Conservation (phyloP, 1,140 invertebrate genomes). For the Pemphigus obesinymphae region DNA sequence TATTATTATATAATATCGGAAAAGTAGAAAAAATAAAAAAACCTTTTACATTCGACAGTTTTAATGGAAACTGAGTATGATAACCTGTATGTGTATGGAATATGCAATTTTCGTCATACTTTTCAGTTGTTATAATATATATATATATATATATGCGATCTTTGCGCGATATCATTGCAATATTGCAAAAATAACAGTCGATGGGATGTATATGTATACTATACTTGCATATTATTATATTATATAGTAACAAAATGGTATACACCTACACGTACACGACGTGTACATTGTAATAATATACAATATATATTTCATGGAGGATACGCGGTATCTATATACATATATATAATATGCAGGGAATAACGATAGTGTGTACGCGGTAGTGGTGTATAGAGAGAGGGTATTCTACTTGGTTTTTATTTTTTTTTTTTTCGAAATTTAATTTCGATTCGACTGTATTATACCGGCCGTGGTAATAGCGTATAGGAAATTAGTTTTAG, state of each 20-base stretch:
- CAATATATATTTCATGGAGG: not conserved
- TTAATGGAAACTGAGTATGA: no score
- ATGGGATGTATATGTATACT: not conserved
- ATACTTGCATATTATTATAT: no score
- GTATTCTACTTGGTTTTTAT: not conserved
- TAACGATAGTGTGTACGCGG: not conserved
- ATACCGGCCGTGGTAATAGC: not conserved
- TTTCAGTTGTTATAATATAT: not conserved
- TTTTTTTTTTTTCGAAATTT: not conserved
- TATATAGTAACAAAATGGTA: no score
- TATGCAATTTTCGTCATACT: no score
- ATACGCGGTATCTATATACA: not conserved
- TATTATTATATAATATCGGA: no score
- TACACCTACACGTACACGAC: not conserved
- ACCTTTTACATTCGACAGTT: no score
- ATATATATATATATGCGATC: no score
- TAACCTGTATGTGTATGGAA: no score
- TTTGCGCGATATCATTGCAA: not conserved
- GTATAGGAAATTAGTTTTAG: slow-evolving; percentile 34
- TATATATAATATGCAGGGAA: not conserved
- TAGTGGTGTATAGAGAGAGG: not conserved
- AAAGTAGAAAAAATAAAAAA: no score
- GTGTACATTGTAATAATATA: not conserved
- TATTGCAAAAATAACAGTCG: not conserved
- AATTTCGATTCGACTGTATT: not conserved